Percentiles rank a stretch among this genome's conserved stretches.
Conservation (phyloP, 1,140 invertebrate genomes). For the Drosophila cardini region DNA sequence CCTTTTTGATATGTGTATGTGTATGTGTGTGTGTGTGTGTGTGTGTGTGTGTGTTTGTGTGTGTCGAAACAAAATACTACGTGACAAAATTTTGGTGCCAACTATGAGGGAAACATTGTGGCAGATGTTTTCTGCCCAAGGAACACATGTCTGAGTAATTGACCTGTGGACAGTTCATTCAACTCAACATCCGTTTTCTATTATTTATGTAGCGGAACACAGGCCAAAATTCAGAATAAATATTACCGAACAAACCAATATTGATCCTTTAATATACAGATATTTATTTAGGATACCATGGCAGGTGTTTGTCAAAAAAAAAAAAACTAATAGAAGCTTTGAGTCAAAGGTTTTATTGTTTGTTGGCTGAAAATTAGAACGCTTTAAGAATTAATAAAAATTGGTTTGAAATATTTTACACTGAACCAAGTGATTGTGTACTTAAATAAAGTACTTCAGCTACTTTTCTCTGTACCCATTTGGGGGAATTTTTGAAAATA, state of each 20-base stretch:
- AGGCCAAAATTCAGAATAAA: neutral
- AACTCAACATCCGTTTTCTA: slow-evolving; percentile 21
- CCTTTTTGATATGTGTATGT: slow-evolving; percentile 45
- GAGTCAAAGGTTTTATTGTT: neutral
- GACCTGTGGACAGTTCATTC: slow-evolving; percentile 41
- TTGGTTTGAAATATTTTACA: no score
- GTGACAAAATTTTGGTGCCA: slow-evolving; percentile 66
- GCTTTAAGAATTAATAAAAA: slow-evolving; percentile 5
- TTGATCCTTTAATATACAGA: slow-evolving; percentile 17
- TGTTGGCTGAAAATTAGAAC: neutral
- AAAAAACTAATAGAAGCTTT: neutral
- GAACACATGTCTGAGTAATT: slow-evolving; percentile 26
- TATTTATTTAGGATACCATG: slow-evolving; percentile 3
- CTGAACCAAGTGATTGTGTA: no score
- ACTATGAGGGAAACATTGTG: slow-evolving; percentile 21
- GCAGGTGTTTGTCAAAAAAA: slow-evolving; percentile 3
- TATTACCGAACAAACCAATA: slow-evolving; percentile 12
- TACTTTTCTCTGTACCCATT: no score
- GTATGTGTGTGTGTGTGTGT: slow-evolving; percentile 56
- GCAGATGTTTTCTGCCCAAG: slow-evolving; percentile 24
- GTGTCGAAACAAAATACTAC: slow-evolving; percentile 71
- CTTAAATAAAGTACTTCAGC: no score
- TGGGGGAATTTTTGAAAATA: no score
- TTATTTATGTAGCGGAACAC: slow-evolving; percentile 18
- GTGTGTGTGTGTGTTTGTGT: slow-evolving; percentile 53